Evolutionary conservation across 2,888 invertebrate genomes (phyloP).

Genomic region (Iphiclides podalirius): DNA sequence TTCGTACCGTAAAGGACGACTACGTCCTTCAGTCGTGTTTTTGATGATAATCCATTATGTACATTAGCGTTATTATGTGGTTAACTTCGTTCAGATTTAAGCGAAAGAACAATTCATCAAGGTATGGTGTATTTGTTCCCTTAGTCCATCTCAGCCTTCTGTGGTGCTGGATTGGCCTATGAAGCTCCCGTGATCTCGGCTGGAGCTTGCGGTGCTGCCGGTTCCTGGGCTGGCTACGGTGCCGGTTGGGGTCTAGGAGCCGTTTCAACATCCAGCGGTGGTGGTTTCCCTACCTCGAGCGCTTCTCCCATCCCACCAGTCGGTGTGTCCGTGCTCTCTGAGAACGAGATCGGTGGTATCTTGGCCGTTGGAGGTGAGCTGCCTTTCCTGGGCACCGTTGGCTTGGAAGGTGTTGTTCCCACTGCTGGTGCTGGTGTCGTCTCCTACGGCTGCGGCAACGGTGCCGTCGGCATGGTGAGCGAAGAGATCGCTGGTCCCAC

Average conservation of each 20-base stretch:
- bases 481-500: conserved; percentile 26
- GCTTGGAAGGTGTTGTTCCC: conserved; percentile 35
- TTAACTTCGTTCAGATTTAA: no score
- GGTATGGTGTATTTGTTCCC: no score
- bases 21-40: no score
- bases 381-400: conserved; percentile 40
- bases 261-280: background rate
- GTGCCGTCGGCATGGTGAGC: conserved; percentile 31
- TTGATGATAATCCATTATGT: no score
- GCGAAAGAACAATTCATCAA: no score
- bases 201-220: background rate
- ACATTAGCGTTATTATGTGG: no score
- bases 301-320: conserved; percentile 22
- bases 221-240: conserved; percentile 22
- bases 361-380: conserved; percentile 33
- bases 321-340: conserved; percentile 28
- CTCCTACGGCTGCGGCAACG: conserved; percentile 26
- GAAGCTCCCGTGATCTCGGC: conserved; percentile 18
- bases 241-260: conserved; percentile 21
- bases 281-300: conserved; percentile 22
- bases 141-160: conserved; percentile 24
- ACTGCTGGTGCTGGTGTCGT: background rate
- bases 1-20: no score
- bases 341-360: conserved; percentile 27
- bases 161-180: conserved; percentile 25